These are phyloP conservation scores for Idaea dimidiata DNA, from an alignment of 2,888 invertebrate genomes.

Conservation along the genomic window DNA sequence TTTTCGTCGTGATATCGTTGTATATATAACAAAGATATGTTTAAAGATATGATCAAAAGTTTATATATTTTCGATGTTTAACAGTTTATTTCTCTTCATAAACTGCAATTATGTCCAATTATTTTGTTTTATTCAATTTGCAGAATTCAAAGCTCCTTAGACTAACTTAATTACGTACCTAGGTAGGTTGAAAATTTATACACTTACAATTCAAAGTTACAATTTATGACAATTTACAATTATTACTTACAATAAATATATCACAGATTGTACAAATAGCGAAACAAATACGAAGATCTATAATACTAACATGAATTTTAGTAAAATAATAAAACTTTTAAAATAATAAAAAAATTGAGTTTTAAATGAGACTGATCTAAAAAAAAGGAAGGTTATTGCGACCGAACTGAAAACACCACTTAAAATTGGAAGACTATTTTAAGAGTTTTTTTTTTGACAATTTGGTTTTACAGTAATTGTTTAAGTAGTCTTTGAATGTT, in stretches of 20 bases:
- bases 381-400: no score
- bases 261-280: constrained; percentile 78
- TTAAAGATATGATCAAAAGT: constrained; percentile 62
- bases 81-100: constrained; percentile 31
- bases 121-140: constrained; percentile 12
- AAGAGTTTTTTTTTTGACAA: no score
- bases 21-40: constrained; percentile 68
- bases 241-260: constrained; percentile 77
- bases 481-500: no score
- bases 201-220: constrained; percentile 44
- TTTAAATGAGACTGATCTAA: no score
- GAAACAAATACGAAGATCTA: constrained; percentile 28
- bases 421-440: no score
- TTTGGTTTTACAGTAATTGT: no score
- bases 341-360: no score
- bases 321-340: background rate
- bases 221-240: constrained; percentile 52
- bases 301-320: background rate
- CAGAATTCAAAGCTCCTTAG: constrained; percentile 16
- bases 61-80: constrained; percentile 39
- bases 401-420: no score
- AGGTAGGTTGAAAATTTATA: constrained; percentile 48
- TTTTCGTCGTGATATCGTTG: constrained; percentile 57
- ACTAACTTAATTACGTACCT: constrained; percentile 39
- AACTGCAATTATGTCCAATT: constrained; percentile 10